Conservation (phyloP, 2,797 vertebrate species). For the Erithacus rubecula region DNA sequence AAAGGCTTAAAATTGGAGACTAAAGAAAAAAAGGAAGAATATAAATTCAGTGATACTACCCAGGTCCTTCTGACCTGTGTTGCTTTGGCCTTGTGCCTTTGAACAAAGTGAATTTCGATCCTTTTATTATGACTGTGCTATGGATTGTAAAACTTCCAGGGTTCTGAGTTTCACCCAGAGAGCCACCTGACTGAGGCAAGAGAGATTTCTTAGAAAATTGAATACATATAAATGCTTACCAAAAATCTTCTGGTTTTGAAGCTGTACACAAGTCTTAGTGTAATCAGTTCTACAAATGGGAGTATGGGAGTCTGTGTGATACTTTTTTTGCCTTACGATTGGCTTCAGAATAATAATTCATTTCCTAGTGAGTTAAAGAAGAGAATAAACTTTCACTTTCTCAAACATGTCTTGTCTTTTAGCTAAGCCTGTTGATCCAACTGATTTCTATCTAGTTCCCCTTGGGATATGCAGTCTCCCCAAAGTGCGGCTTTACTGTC, state of each 20-base stretch:
- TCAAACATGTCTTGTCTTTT: not conserved
- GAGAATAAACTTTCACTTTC: not conserved
- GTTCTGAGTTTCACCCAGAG: not conserved
- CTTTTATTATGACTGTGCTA: not conserved
- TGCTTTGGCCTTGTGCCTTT: not conserved
- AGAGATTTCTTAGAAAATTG: not conserved
- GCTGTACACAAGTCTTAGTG: not conserved
- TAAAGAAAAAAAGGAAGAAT: not conserved
- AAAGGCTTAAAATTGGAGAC: not conserved
- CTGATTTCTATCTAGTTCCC: not conserved
- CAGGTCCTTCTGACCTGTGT: not conserved
- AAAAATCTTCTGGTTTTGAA: not conserved
- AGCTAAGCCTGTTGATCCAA: not conserved
- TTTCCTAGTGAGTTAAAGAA: not conserved
- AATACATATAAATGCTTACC: not conserved
- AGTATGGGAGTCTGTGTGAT: not conserved
- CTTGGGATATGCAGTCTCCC: not conserved
- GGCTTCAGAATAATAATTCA: not conserved
- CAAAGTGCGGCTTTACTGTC: not conserved
- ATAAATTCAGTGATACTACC: not conserved
- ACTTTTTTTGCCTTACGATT: not conserved
- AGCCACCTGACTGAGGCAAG: not conserved
- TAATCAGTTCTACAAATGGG: not conserved
- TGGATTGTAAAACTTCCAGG: not conserved
- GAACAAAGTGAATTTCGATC: not conserved